Evolutionary conservation across 2,888 invertebrate genomes (phyloP), one percentile per base, ranked within the genome.

Genomic region (Leucophenga maculata): DNA sequence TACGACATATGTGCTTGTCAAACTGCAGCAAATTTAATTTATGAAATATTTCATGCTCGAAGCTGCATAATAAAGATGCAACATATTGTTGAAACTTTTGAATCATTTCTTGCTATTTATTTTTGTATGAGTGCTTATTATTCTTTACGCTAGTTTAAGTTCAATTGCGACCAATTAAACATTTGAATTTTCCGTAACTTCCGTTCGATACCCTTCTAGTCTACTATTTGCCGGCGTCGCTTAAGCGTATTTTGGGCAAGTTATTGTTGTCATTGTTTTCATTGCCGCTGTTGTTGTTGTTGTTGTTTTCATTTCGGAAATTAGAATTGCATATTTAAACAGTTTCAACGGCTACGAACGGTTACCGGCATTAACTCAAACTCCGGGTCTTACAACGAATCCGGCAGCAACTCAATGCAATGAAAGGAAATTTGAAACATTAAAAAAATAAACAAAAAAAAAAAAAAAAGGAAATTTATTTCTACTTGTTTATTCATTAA

Each of bases 271-370:
- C 14, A 39, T 69, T 65, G 67, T 55, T 39, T 31, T 48, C 13
- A 31, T 32, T 18, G 20, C 26, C 6, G 62, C 1, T 52, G 14
- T 22, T 50, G 14, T 9, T 50, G 26, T 31, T 48, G 39, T 68
- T 44, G 60, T 64, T 32, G 18, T 74, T 72, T 73, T 68, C 76
- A 74, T 80, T 79, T 77, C 79, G 85, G 82, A 85, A 85, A 85
- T 85, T 85, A 80, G 78, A 85, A 85, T 80, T 78, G 83, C 85
- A 85, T 85, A 82, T 85, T 85, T 77, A 78, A 84, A 76, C 76
- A 79, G 75, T 65, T 65, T 52, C 57, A 32, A 32, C 62, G 67
- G 68, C 59, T 54, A 54, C n/a, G 52, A n/a, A 52, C 52, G 9
- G 52, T 16, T n/a, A 32, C 3, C 32, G 39, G 9, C 11, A 11